Conservation (phyloP, 2,797 vertebrate genomes). For the Cryptoblepharus egeriae region DNA sequence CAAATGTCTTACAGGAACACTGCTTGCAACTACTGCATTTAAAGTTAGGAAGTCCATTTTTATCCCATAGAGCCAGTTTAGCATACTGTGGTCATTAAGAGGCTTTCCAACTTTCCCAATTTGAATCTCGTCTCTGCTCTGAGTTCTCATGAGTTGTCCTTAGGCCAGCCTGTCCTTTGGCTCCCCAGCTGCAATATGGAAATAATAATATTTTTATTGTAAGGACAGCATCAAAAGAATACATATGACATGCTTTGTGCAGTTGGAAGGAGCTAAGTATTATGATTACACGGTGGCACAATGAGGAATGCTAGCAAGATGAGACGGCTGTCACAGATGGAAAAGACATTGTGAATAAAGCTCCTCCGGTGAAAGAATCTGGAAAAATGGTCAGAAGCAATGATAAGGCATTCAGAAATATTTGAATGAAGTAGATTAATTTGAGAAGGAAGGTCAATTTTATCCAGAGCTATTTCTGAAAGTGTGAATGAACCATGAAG, state of each 20-base stretch:
- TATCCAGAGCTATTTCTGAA: not conserved
- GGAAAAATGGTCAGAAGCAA: not conserved
- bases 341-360: not conserved
- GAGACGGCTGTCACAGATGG: not conserved
- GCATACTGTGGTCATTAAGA: too few species aligned
- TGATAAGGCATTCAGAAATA: not conserved
- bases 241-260: too few species aligned
- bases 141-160: too few species aligned
- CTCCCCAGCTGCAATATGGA: too few species aligned
- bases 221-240: too few species aligned
- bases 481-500: not conserved
- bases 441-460: not conserved
- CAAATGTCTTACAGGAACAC: too few species aligned
- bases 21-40: not conserved
- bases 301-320: not conserved
- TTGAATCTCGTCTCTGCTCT: too few species aligned
- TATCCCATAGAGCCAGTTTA: too few species aligned
- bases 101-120: too few species aligned
- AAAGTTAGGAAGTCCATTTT: not conserved
- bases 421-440: not conserved
- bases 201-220: too few species aligned
- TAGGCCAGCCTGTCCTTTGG: too few species aligned
- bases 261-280: too few species aligned
- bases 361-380: not conserved
- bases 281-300: not conserved